Evolutionary conservation across 2,888 invertebrate species (phyloP).

Genomic region (Lordiphosa fenestrarum): DNA sequence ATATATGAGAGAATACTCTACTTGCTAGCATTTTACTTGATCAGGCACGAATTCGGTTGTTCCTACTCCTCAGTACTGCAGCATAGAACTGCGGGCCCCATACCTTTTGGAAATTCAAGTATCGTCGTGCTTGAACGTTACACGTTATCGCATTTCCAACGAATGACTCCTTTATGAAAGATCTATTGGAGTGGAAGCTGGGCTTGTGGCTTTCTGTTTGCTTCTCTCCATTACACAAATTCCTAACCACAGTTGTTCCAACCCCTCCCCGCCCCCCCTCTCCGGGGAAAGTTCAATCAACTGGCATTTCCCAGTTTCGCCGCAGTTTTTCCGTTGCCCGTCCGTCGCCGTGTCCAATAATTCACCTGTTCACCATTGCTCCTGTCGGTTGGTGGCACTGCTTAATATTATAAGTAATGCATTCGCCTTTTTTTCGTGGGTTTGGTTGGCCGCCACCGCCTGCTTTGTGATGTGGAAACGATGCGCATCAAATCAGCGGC

Average conservation of each 20-base stretch:
- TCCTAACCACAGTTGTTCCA: conserved; percentile 11
- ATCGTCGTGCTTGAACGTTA: too few relatives aligned
- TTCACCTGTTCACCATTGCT: conserved; percentile 51
- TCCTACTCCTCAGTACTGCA: too few relatives aligned
- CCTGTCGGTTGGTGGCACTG: conserved; percentile 46
- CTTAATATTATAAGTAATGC: conserved; percentile 62
- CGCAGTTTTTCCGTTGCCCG: conserved; percentile 19
- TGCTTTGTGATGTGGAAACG: conserved; percentile 63
- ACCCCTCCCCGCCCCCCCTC: too few relatives aligned
- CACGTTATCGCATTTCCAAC: too few relatives aligned
- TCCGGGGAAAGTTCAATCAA: conserved; percentile 49
- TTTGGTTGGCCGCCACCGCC: conserved; percentile 8
- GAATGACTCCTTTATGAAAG: conserved; percentile 2
- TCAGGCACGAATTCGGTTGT: too few relatives aligned
- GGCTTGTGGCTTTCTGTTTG: too few relatives aligned
- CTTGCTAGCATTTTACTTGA: too few relatives aligned
- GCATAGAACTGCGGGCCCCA: too few relatives aligned
- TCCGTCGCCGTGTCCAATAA: conserved; percentile 41
- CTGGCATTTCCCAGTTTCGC: conserved; percentile 42
- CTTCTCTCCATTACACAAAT: conserved; percentile 24
- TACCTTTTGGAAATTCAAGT: too few relatives aligned
- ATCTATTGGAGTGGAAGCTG: conserved; percentile 1
- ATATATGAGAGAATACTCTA: too few relatives aligned
- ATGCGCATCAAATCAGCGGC: conserved; percentile 67
- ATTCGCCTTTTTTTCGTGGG: conserved; percentile 25